Evolutionary conservation across 2,888 invertebrate species (phyloP).

Genomic region (Adelphocoris suturalis): DNA sequence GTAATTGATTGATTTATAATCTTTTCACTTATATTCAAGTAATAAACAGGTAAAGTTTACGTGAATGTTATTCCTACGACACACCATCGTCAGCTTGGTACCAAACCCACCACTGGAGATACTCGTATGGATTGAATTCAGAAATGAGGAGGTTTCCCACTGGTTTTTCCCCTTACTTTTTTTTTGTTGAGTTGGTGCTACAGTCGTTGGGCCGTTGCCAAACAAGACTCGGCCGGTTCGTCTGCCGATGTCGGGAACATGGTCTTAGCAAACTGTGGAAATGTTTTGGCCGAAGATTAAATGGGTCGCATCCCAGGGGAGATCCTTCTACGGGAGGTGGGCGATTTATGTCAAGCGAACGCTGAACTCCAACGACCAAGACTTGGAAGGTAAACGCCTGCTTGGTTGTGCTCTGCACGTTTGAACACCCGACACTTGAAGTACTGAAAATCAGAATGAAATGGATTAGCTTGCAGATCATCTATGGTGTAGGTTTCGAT

Average conservation of each 20-base stretch:
- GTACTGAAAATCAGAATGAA: no score
- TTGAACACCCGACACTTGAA: no score
- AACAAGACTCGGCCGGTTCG: slow-evolving; percentile 49
- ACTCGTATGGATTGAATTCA: neutral
- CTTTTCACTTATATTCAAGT: neutral
- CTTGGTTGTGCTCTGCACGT: no score
- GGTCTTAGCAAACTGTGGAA: slow-evolving; percentile 65
- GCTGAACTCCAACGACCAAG: neutral
- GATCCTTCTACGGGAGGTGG: neutral
- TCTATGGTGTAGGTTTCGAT: no score
- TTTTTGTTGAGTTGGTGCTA: slow-evolving; percentile 25
- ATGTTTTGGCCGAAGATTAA: slow-evolving; percentile 62
- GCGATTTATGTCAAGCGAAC: slow-evolving; percentile 13
- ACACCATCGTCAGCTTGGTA: neutral
- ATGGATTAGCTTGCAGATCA: no score
- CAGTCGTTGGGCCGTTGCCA: slow-evolving; percentile 47
- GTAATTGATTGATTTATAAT: no score
- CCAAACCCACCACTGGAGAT: neutral
- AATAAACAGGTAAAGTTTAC: neutral
- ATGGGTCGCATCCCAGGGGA: slow-evolving; percentile 51
- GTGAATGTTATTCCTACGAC: neutral
- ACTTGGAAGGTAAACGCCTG: neutral
- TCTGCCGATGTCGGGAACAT: slow-evolving; percentile 64
- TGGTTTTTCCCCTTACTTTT: neutral
- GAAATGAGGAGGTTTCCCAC: neutral